Evolutionary conservation across 92 coral and sea anemone species (phyloP), one percentile per base, ranked within the genome.

Genomic region (Porites rus): DNA sequence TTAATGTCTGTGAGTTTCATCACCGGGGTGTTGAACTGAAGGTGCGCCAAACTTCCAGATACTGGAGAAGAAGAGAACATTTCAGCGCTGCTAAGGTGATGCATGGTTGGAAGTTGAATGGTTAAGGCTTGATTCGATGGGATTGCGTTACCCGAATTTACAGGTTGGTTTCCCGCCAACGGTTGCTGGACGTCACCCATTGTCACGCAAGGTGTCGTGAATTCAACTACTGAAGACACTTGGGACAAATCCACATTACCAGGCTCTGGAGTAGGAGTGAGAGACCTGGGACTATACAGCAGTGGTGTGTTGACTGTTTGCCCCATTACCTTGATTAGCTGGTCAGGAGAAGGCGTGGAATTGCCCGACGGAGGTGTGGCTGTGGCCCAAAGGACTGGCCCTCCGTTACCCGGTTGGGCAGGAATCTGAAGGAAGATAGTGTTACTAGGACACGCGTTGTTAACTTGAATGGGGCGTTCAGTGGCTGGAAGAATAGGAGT

Each of bases 351-450:
- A 46, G 83, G 88, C n/a, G 92, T 88, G 11, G 91, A 87, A 56
- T 62, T 83, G 28, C 88, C 77, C 2, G 94, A 91, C 63, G 94
- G 92, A 61, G 91, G 87, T 69, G 90, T 83, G 52, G 87, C 79
- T 6, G 87, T 79, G 54, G 94, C 69, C 94, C 86, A 70, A 64
- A 90, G 77, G 16, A 91, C 54, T 38, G 91, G 73, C 22, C 83
- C 72, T 25, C 88, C 83, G 79, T 75, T 75, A 60, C 74, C 79
- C 17, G 86, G 6, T 11, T 87, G 78, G 18, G 86, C 22, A 11
- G 91, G 87, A 18, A 87, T 66, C 17, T 80, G 91, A 17, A 80
- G 19, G 18, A 80, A 63, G 69, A 65, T 22, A 53, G 82, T 21
- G 53, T 69, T 85, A 59, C 74, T 21, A 4, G 74, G 13, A 13